These are phyloP conservation scores for Lycophotia porphyrea DNA, from an alignment of 2,888 invertebrate species.

Conservation along the genomic window DNA sequence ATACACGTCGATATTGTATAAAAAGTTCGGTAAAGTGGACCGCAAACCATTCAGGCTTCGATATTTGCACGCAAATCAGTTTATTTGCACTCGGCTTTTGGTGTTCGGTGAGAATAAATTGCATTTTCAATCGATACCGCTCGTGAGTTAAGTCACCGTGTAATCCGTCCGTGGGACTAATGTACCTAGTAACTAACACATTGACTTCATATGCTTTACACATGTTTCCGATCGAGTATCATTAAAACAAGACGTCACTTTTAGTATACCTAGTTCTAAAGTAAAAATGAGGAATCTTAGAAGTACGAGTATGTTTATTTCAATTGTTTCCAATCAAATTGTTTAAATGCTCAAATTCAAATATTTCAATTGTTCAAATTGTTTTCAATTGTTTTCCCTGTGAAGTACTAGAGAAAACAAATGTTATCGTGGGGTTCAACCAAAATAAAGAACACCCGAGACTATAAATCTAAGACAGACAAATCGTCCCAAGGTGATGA, in stretches of 20 bases:
- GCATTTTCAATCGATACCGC: slow-evolving; percentile 51
- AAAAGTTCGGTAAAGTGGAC: slow-evolving; percentile 44
- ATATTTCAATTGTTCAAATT: neutral
- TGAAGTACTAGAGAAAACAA: neutral
- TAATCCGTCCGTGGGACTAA: slow-evolving; percentile 40
- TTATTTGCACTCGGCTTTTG: slow-evolving; percentile 54
- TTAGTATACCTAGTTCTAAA: neutral
- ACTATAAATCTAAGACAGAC: slow-evolving; percentile 10
- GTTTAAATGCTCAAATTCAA: no score
- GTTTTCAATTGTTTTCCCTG: neutral
- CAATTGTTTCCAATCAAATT: no score
- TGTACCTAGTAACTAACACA: slow-evolving; percentile 14
- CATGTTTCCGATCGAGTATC: slow-evolving; percentile 37
- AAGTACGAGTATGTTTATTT: neutral
- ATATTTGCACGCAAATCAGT: slow-evolving; percentile 58
- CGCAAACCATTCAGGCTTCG: slow-evolving; percentile 33
- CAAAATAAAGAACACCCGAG: neutral
- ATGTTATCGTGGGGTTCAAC: neutral
- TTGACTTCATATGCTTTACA: slow-evolving; percentile 38
- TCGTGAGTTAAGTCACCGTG: slow-evolving; percentile 14
- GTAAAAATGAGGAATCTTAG: slow-evolving; percentile 5
- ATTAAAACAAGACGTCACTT: slow-evolving; percentile 11
- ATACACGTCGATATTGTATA: slow-evolving; percentile 18
- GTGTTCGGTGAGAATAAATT: slow-evolving; percentile 50
- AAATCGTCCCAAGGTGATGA: neutral